phyloP scores from a whole-genome alignment of 2,888 invertebrate genomes.

The Zhuqinia jingwanae region DNA sequence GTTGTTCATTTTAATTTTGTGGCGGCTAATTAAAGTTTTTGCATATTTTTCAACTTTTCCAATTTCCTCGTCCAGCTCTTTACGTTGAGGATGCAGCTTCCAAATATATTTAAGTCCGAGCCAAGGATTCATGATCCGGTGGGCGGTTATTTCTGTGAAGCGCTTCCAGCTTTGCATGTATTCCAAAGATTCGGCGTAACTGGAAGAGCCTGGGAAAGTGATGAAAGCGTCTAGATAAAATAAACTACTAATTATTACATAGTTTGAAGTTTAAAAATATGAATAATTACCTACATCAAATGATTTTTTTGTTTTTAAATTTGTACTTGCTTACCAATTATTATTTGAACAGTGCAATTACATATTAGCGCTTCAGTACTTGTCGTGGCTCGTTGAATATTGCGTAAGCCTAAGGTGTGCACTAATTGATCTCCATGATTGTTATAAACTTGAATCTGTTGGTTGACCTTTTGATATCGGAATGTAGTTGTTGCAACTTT shows the following conservation, averaged over 20 bases:
- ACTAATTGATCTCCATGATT: not conserved
- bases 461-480: not conserved
- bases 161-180: not conserved
- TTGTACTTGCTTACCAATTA: slow-evolving; percentile 19
- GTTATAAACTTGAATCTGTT: not conserved
- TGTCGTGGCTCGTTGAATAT: too few species aligned
- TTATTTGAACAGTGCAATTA: not conserved
- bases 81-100: not conserved
- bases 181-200: not conserved
- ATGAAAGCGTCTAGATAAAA: slow-evolving; percentile 17
- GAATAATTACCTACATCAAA: too few species aligned
- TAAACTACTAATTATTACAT: not conserved
- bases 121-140: slow-evolving; percentile 18
- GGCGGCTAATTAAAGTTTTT: not conserved
- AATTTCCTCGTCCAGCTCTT: not conserved
- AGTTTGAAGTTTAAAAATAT: not conserved
- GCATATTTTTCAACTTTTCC: not conserved
- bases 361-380: not conserved
- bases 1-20: not conserved
- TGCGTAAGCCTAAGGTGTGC: too few species aligned
- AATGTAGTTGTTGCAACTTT: not conserved
- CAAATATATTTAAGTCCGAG: not conserved
- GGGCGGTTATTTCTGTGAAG: not conserved
- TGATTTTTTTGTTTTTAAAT: not conserved
- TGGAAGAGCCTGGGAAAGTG: not conserved